Evolutionary conservation across 2,888 invertebrate species (phyloP).

Genomic region (Tholera decimalis): DNA sequence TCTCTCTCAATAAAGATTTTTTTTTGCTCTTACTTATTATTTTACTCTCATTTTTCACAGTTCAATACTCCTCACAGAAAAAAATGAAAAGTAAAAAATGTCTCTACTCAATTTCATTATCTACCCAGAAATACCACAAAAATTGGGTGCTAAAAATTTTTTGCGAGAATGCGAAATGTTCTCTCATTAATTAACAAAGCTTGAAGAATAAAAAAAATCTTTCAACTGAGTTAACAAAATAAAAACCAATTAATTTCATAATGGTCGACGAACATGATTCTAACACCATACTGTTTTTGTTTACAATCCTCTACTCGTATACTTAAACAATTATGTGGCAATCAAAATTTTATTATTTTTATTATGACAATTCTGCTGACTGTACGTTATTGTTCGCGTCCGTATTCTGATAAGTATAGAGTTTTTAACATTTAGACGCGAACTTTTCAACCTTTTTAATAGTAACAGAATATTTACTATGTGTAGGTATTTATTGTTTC

Average conservation of each 20-base stretch:
- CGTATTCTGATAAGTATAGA: slow-evolving; percentile 54
- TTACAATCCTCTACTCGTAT: slow-evolving; percentile 44
- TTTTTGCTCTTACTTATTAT: too few species aligned
- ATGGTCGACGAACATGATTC: slow-evolving; percentile 39
- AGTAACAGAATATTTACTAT: too few species aligned
- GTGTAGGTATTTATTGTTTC: too few species aligned
- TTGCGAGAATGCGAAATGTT: slow-evolving; percentile 4
- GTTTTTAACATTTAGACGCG: slow-evolving; percentile 4
- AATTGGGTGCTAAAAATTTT: not conserved
- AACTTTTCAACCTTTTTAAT: slow-evolving; percentile 10
- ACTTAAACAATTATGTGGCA: slow-evolving; percentile 65
- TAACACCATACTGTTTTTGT: slow-evolving; percentile 59
- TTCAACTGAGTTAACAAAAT: slow-evolving; percentile 3
- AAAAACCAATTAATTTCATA: slow-evolving; percentile 49
- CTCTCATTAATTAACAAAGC: not conserved
- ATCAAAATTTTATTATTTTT: slow-evolving; percentile 62
- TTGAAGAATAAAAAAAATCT: slow-evolving; percentile 7
- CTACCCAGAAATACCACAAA: too few species aligned
- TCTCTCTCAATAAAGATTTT: too few species aligned
- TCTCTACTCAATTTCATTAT: too few species aligned
- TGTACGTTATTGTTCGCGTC: slow-evolving; percentile 50
- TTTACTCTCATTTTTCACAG: too few species aligned
- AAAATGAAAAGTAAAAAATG: too few species aligned
- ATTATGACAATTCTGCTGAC: slow-evolving; percentile 56
- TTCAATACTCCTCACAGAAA: too few species aligned